Evolutionary conservation across 2,888 invertebrate genomes (phyloP).

Genomic region (Brachypalpus laphriformis): DNA sequence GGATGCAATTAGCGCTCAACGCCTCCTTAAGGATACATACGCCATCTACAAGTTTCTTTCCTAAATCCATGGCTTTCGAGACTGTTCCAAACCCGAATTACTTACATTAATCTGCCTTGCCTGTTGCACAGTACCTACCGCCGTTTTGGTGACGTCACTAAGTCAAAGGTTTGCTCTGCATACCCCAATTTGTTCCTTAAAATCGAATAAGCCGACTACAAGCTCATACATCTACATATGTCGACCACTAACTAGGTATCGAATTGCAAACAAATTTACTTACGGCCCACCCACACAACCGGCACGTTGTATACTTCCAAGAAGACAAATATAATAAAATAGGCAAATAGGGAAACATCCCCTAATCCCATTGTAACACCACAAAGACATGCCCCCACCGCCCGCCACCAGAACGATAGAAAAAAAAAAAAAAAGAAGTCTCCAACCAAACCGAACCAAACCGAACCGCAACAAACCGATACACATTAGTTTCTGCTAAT

Average conservation of each 20-base stretch:
- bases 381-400: constrained; percentile 28
- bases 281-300: constrained; percentile 9
- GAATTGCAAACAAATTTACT: constrained; percentile 51
- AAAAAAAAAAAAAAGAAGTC: constrained; percentile 7
- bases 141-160: not conserved
- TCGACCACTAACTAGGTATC: constrained; percentile 31
- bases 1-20: too few relatives aligned
- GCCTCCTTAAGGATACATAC: too few relatives aligned
- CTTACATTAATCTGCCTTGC: not conserved
- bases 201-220: not conserved
- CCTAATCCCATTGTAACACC: constrained; percentile 65
- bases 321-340: constrained; percentile 57
- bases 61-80: too few relatives aligned
- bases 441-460: constrained; percentile 47
- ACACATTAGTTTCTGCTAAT: constrained; percentile 70
- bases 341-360: constrained; percentile 64
- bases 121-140: not conserved
- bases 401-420: not conserved
- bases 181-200: not conserved
- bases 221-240: not conserved
- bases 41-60: too few relatives aligned
- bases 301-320: not conserved
- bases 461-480: constrained; percentile 62
- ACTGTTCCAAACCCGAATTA: not conserved
- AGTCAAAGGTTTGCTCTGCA: constrained; percentile 1